Evolutionary conservation across 2,888 invertebrate genomes (phyloP).

Genomic region (Selenia dentaria): DNA sequence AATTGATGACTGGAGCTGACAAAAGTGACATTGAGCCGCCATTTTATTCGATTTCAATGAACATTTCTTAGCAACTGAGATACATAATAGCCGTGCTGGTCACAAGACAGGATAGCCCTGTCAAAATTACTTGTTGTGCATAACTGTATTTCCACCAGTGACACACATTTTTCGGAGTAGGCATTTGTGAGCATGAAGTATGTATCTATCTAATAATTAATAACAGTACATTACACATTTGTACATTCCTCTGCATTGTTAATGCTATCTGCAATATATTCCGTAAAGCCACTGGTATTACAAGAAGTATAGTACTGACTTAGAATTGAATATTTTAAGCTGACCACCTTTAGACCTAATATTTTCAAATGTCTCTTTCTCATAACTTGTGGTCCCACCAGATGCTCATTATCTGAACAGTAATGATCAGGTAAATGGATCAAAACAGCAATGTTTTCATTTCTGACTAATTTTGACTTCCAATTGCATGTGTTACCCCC

Average conservation of each 20-base stretch:
- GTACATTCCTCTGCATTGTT: slow-evolving; percentile 54
- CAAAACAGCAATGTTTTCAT: slow-evolving; percentile 82
- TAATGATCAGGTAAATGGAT: slow-evolving; percentile 88
- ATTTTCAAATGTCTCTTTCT: slow-evolving; percentile 85
- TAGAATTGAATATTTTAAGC: slow-evolving; percentile 81
- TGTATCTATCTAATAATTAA: too few relatives aligned
- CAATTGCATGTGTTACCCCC: slow-evolving; percentile 69
- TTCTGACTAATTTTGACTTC: slow-evolving; percentile 65
- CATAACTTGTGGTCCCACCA: slow-evolving; percentile 87
- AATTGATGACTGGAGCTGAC: too few relatives aligned
- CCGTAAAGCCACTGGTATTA: slow-evolving; percentile 72
- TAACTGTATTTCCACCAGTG: too few relatives aligned
- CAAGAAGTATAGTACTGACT: slow-evolving; percentile 71
- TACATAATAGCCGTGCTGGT: too few relatives aligned
- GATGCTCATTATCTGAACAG: slow-evolving; percentile 79
- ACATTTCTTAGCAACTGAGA: too few relatives aligned
- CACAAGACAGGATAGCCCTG: too few relatives aligned
- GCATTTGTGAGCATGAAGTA: too few relatives aligned
- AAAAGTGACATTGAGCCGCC: too few relatives aligned
- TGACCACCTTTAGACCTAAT: slow-evolving; percentile 86
- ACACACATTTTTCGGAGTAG: too few relatives aligned
- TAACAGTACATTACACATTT: too few relatives aligned
- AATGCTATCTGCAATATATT: slow-evolving; percentile 79
- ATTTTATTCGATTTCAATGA: too few relatives aligned
- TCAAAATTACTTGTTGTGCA: too few relatives aligned